These are phyloP conservation scores for Luidia sarsii DNA, from an alignment of 53 echinoderm and acorn worm species.

Conservation along the genomic window DNA sequence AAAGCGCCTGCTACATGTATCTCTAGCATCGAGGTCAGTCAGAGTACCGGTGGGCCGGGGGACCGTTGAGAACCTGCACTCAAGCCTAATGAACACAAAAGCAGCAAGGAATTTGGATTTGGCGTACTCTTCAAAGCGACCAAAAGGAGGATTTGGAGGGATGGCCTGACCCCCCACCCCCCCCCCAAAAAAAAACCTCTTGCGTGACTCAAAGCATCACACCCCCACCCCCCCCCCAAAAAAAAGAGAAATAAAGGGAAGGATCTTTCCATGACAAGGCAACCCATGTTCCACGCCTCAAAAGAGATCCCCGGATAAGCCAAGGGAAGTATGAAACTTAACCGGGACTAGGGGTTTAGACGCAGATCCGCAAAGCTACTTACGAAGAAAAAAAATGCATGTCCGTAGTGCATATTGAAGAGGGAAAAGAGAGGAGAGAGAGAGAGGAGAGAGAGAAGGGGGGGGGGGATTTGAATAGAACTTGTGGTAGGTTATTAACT, in stretches of 20 bases:
- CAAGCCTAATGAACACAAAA: slow-evolving; percentile 13
- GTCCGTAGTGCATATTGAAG: background rate
- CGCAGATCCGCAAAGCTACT: slow-evolving; percentile 3
- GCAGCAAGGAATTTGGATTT: slow-evolving; percentile 29
- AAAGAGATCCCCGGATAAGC: background rate
- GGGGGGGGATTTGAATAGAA: background rate
- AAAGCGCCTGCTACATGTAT: no score
- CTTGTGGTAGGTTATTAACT: slow-evolving; percentile 38
- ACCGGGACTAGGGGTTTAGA: background rate
- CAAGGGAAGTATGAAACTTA: slow-evolving; percentile 34
- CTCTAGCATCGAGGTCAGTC: slow-evolving; percentile 4
- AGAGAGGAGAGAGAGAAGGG: background rate
- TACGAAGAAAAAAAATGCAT: slow-evolving; percentile 8
- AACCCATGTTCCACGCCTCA: slow-evolving; percentile 9
- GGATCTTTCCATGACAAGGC: background rate
- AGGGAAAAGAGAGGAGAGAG: background rate
- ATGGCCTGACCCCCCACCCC: background rate
- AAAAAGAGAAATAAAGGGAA: background rate
- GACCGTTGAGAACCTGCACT: background rate
- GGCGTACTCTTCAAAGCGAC: slow-evolving; percentile 9
- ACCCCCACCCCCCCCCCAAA: background rate
- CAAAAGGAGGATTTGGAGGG: background rate
- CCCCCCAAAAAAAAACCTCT: background rate
- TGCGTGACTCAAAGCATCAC: background rate
- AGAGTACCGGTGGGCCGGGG: background rate